Base-by-base conservation (phyloP, 2,888 invertebrate species). In the Resseliella maxima region DNA sequence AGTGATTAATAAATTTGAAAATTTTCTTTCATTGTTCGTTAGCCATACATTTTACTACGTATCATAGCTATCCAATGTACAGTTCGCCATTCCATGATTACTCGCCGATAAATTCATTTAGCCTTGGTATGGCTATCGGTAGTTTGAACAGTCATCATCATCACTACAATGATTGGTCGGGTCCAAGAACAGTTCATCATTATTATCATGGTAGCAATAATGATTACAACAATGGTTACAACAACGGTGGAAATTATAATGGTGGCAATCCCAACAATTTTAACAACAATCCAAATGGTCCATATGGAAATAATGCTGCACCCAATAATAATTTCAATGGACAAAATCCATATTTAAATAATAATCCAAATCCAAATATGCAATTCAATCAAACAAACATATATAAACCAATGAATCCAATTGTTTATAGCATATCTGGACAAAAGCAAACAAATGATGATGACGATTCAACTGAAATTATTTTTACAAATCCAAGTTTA, bases 401-500 rank as follows among this genome's bases (percentile, higher is more conserved):
- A n/a, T n/a, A n/a, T n/a, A n/a, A 83, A 83, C n/a, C 21, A 24
- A 8, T 12, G 38, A 6, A 21, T 10, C 83, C 83, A 1, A 1
- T 38, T 21, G 24, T 83, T n/a, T 83, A 83, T 12, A 83, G 38
- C n/a, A 38, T 83, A n/a, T 12, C 38, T 5, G 83, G 36, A 10
- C 83, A 38, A 83, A n/a, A n/a, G n/a, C n/a, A n/a, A n/a, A n/a
- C n/a, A 5, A 24, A 6, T 21, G 24, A 83, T 83, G 41, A 38
- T n/a, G 24, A 38, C n/a, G 83, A 83, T 83, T 83, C 83, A 38
- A 83, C 83, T 21, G 83, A 83, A 83, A 83, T 83, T 83, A 12
- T 83, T n/a, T 83, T 83, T 83, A n/a, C 83, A 2, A 83, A 83
- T 83, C 83, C 83, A 31, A 38, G 38, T 83, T 83, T 83, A 38